A percentile compares a stretch with the other conserved stretches of the same genome.
Conservation (phyloP, 2,888 invertebrate genomes). For the Unio pictorum region DNA sequence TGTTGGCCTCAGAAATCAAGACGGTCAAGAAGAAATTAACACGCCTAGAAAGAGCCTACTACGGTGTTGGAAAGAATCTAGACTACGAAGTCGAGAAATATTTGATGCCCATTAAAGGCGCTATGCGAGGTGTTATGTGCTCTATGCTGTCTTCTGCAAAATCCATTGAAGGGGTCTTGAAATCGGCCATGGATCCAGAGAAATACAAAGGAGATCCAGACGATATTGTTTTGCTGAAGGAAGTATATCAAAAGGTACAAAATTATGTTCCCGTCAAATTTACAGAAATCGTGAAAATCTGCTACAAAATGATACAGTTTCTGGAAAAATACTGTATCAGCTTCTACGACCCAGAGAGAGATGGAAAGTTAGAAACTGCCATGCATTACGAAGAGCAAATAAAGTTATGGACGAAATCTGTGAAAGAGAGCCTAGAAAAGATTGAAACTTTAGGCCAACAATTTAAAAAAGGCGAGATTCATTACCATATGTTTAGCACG, state of each 20-base stretch:
- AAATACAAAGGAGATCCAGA: constrained; percentile 51
- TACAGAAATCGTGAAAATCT: constrained; percentile 37
- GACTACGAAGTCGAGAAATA: constrained; percentile 52
- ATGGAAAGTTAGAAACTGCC: constrained; percentile 57
- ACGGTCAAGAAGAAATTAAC: constrained; percentile 43
- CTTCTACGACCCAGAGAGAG: constrained; percentile 56
- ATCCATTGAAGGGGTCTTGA: constrained; percentile 53
- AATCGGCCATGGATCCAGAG: constrained; percentile 41
- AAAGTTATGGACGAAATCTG: constrained; percentile 38
- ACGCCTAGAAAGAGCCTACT: constrained; percentile 57
- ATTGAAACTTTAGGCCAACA: constrained; percentile 38
- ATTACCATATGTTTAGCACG: constrained; percentile 41
- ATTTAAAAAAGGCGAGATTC: constrained; percentile 47
- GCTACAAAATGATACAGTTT: constrained; percentile 45
- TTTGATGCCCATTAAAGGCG: constrained; percentile 43
- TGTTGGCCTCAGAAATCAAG: constrained; percentile 44
- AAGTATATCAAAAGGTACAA: constrained; percentile 52
- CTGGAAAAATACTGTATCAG: constrained; percentile 63
- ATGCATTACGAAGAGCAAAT: constrained; percentile 59
- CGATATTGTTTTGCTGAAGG: constrained; percentile 49
- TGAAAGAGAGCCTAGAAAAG: constrained; percentile 41
- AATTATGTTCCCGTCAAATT: constrained; percentile 54
- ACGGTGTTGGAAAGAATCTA: constrained; percentile 51
- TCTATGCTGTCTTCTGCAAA: constrained; percentile 47
- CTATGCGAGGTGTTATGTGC: constrained; percentile 50